Base-by-base conservation (phyloP, 2,113 vertebrate species). In the Apodemus speciosus region DNA sequence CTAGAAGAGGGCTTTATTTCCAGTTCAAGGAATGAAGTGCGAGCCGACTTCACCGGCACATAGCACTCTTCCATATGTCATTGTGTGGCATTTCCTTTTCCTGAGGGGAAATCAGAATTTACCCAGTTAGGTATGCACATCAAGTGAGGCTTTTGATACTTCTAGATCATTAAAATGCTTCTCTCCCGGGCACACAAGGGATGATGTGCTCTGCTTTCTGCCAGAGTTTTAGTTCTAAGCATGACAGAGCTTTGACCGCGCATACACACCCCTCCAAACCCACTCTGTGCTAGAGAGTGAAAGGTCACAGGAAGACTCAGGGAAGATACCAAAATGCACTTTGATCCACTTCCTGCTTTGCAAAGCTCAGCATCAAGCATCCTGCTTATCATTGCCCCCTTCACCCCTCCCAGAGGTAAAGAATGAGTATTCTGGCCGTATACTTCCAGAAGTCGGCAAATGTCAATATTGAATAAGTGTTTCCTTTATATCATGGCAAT, bases 391-490 rank as follows among this genome's bases (percentile, higher is more conserved):
- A 4, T 30, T 72, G 14, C 76, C 43, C 14, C 23, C n/a, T 27
- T 35, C 27, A 66, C 62, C 23, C 56, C 20, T 85, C 58, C 68
- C 88, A 30, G 32, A 21, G 16, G 49, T 84, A 93, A 77, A 94
- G n/a, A 97, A 97, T 95, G 97, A 97, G 93, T 97, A 96, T 97
- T 97, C 97, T 95, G 85, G 92, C 94, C 95, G 92, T 97, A 97
- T 81, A 95, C 96, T 97, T 97, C 97, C 90, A 95, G 93, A 96
- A 98, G 97, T 98, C 97, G 97, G 97, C 97, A 97, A 98, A 98
- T 98, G 98, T 98, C 98, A 98, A 98, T 97, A 98, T 98, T 98
- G 96, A 96, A 83, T 97, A 98, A 98, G 97, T 98, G 98, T 98
- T 98, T 98, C 97, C 97, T 98, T 98, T 98, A 97, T 98, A 98